Conservation (phyloP, 2,888 invertebrate species). For the Acrobasis suavella region DNA sequence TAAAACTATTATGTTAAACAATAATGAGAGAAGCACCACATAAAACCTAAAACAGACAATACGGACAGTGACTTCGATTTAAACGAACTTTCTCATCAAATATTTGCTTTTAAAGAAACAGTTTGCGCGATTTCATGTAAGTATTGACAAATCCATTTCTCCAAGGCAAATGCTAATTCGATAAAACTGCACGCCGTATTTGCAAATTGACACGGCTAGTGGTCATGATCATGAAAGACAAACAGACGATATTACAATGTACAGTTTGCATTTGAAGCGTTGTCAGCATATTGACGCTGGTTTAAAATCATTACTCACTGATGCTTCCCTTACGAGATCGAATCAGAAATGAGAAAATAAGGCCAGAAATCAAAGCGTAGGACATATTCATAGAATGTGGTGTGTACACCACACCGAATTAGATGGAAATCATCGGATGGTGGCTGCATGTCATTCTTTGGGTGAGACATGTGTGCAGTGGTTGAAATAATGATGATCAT, state of each 20-base stretch:
- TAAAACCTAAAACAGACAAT: neutral
- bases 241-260: slow-evolving; percentile 6
- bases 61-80: neutral
- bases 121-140: slow-evolving; percentile 1
- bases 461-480: no score
- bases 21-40: no score
- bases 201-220: slow-evolving; percentile 17
- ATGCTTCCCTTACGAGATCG: neutral
- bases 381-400: no score
- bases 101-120: slow-evolving; percentile 11
- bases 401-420: no score
- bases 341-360: no score
- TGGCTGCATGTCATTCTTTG: no score
- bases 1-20: no score
- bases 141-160: slow-evolving; percentile 10
- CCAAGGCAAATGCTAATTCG: slow-evolving; percentile 9
- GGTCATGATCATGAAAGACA: slow-evolving; percentile 4
- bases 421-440: no score
- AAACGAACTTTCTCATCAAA: slow-evolving; percentile 11
- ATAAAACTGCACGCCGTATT: slow-evolving; percentile 12
- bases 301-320: neutral
- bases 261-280: neutral
- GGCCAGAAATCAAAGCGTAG: no score
- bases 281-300: neutral
- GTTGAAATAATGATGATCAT: no score